Base-by-base conservation (phyloP, 2,797 vertebrate species). In the Cuniculus paca region DNA sequence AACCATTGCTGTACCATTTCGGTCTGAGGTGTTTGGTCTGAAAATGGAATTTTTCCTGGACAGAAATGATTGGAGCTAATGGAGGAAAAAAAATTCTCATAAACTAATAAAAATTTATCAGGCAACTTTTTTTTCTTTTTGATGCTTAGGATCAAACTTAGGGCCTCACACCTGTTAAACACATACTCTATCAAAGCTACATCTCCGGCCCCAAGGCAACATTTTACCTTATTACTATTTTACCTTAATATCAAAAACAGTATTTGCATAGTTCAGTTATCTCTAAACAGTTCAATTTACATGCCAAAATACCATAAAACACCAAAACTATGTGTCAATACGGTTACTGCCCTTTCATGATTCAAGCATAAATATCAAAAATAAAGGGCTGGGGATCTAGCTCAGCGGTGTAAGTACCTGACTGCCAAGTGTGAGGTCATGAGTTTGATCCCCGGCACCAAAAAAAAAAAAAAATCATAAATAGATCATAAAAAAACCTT, bases 1-100 rank as follows among this genome's bases (percentile, higher is more conserved):
- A 99, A 99, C 99, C 99, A 99, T 31, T 99, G 99, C 36, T 99
- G 98, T 88, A 99, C 98, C 19, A 98, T 98, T 80, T 99, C 99
- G 72, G 98, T 92, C 92, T 99, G 99, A 60, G 98, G 96, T 95
- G 98, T 99, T 94, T 98, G 99, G 85, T 99, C 97, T 95, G 98
- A 98, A 96, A 99, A 98, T 72, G 98, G 97, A 36, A 97, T 96
- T 96, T 99, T 99, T 97, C 98, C 68, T 36, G 98, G 98, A 95
- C 98, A 98, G 60, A 98, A 98, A 97, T 98, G 99, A 88, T 98
- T 99, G 13, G 98, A 98, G 83, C 99, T 99, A 98, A 96, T 98
- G 98, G 93, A 96, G 0, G 94, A 34, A 95, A 88, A 48, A 22
- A 83, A 48, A 85, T 83, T 22, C 26, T 3, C 17, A 79, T 94